phyloP scores from a whole-genome alignment of 2,888 invertebrate genomes.

The Drosophila falleni region DNA sequence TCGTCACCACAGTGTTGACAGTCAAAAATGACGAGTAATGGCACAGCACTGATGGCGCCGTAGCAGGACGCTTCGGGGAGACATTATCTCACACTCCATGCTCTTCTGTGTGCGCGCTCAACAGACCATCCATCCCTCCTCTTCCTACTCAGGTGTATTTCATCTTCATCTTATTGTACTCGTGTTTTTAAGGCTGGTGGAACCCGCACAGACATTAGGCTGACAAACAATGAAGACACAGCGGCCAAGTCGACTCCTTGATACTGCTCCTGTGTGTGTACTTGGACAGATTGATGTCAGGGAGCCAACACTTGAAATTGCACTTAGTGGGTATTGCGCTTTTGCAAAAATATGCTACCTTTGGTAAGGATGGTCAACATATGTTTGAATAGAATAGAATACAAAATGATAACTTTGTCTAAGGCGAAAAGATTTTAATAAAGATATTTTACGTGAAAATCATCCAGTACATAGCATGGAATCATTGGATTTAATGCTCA shows the following conservation, averaged over 20 bases:
- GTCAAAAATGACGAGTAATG: too few species aligned
- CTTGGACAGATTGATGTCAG: constrained; percentile 27
- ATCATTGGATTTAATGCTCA: too few species aligned
- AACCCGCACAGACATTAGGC: constrained; percentile 73
- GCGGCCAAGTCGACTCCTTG: constrained; percentile 24
- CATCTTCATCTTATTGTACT: constrained; percentile 76
- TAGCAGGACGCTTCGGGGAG: constrained; percentile 34
- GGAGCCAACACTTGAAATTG: constrained; percentile 62
- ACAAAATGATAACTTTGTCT: too few species aligned
- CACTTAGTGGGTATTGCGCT: constrained; percentile 49
- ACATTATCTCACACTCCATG: constrained; percentile 11
- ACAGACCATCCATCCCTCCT: neutral
- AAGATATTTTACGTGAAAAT: too few species aligned
- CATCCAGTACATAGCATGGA: too few species aligned
- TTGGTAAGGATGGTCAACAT: constrained; percentile 26
- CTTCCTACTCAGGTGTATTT: constrained; percentile 61
- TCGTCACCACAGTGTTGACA: too few species aligned
- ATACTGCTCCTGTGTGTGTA: constrained; percentile 30
- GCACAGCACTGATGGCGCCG: constrained; percentile 41
- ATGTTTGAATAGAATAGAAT: neutral
- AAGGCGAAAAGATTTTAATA: too few species aligned
- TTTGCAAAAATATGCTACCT: constrained; percentile 38
- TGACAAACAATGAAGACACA: constrained; percentile 72
- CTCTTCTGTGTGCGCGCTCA: neutral
- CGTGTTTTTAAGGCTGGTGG: constrained; percentile 51